A percentile compares a stretch with the other conserved stretches of the same genome.
Evolutionary conservation across 53 echinoderm and acorn worm species (phyloP).

Genomic region (Holothuria leucospilota): DNA sequence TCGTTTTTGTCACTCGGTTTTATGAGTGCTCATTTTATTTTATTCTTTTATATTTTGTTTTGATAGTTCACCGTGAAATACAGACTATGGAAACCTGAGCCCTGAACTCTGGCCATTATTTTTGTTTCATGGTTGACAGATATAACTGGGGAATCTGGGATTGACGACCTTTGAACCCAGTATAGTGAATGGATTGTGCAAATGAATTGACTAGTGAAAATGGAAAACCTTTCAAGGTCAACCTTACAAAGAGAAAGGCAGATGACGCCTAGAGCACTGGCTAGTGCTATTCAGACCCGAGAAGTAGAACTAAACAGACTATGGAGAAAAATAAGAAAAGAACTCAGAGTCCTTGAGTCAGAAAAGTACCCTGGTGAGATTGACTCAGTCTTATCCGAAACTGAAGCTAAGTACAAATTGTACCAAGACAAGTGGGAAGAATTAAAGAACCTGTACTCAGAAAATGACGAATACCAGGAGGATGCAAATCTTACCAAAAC

Average conservation of each 20-base stretch:
- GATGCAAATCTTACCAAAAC: slow-evolving; percentile 10
- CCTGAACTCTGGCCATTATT: too few species aligned
- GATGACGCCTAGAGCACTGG: background rate
- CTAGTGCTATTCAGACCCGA: background rate
- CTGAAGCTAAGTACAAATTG: too few species aligned
- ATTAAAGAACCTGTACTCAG: slow-evolving; percentile 5
- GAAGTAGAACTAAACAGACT: background rate
- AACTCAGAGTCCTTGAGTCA: background rate
- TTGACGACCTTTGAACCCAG: too few species aligned
- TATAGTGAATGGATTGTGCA: slow-evolving; percentile 23
- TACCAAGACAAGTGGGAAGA: too few species aligned
- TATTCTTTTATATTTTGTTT: too few species aligned
- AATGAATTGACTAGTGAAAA: too few species aligned
- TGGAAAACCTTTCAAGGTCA: background rate
- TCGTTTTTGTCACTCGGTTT: too few species aligned
- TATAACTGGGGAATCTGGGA: too few species aligned
- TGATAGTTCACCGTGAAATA: too few species aligned
- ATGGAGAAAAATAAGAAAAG: background rate
- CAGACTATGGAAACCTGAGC: too few species aligned
- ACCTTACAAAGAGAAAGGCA: background rate
- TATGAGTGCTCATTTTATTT: too few species aligned
- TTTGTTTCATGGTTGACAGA: too few species aligned
- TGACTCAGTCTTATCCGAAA: background rate
- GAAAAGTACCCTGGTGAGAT: background rate
- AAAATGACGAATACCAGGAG: slow-evolving; percentile 10